Percentiles rank a stretch among this genome's conserved stretches.
These are phyloP conservation scores for Megalonaias nervosa DNA, from an alignment of 1,140 invertebrate species.

Conservation along the genomic window DNA sequence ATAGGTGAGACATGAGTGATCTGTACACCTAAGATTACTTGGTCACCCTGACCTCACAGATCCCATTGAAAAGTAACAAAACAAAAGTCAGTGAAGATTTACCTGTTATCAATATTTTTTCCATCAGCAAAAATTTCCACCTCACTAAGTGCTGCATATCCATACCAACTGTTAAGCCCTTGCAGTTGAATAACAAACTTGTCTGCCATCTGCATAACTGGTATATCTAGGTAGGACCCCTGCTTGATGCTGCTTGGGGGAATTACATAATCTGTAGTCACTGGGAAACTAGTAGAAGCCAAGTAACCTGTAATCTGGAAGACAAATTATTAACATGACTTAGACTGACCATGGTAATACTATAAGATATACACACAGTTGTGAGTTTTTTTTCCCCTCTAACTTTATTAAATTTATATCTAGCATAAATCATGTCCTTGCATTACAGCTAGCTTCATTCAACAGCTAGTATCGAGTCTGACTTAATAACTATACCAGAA, in stretches of 20 bases:
- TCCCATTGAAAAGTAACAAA: no score
- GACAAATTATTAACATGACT: background rate
- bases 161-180: slow-evolving; percentile 13
- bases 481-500: no score
- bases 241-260: slow-evolving; percentile 36
- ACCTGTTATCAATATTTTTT: slow-evolving; percentile 42
- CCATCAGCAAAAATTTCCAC: slow-evolving; percentile 59
- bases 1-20: no score
- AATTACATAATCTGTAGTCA: slow-evolving; percentile 49
- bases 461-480: no score
- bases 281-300: slow-evolving; percentile 32
- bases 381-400: no score
- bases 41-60: no score
- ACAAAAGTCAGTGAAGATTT: background rate
- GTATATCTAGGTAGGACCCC: slow-evolving; percentile 52
- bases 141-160: slow-evolving; percentile 48
- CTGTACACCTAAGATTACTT: no score
- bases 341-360: no score
- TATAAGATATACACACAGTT: no score
- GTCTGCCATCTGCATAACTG: slow-evolving; percentile 39
- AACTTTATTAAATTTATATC: no score
- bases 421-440: no score
- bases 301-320: slow-evolving; percentile 47
- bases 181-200: slow-evolving; percentile 38
- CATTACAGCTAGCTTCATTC: no score